These are phyloP conservation scores for Apantesis nais DNA, from an alignment of 2,888 invertebrate genomes.

Conservation along the genomic window DNA sequence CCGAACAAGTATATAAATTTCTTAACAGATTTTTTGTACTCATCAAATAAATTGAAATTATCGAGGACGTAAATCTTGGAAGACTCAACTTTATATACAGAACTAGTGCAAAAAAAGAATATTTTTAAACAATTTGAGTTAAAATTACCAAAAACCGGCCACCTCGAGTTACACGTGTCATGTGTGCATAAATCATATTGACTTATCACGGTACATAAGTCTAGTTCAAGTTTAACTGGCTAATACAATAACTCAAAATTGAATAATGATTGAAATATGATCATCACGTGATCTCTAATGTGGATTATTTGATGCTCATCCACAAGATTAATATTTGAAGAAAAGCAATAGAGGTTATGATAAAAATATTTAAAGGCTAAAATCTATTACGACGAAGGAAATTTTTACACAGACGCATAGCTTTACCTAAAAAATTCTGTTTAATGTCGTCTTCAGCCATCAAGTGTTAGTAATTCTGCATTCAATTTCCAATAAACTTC, in stretches of 20 bases:
- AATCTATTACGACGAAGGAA: neutral
- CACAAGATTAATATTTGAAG: neutral
- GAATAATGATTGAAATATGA: neutral
- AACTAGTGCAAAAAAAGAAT: too few species aligned
- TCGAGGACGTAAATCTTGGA: too few species aligned
- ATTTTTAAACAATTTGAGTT: too few species aligned
- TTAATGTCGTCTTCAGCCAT: neutral
- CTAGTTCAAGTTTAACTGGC: neutral
- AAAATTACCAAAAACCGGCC: neutral
- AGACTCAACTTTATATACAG: too few species aligned
- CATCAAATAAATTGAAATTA: too few species aligned
- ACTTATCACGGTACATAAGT: neutral
- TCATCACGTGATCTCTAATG: neutral
- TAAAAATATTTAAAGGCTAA: neutral
- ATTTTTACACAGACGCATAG: neutral
- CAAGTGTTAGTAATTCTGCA: neutral
- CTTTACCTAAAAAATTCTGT: neutral
- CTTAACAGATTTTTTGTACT: too few species aligned
- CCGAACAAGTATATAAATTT: too few species aligned
- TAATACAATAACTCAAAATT: neutral
- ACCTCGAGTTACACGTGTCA: neutral
- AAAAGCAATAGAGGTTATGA: neutral
- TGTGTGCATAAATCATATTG: neutral
- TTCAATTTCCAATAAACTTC: neutral
- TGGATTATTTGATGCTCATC: neutral